Percentiles rank a stretch among this genome's conserved stretches.
These are phyloP conservation scores for Calameuta pallipes DNA, from an alignment of 2,888 invertebrate species.

Conservation along the genomic window DNA sequence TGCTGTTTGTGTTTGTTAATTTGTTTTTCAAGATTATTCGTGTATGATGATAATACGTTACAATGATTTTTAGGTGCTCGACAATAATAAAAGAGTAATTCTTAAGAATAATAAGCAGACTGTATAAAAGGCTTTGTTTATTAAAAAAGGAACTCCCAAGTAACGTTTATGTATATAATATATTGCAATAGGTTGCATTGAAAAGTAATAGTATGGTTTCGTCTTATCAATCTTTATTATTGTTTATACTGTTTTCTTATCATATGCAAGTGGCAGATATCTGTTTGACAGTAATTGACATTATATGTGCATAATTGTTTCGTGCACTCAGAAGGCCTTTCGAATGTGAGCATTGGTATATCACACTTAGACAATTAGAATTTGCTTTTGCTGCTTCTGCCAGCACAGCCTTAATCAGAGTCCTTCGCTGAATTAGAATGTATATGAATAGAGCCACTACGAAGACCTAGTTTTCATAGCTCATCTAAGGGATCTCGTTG, in stretches of 20 bases:
- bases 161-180: background rate
- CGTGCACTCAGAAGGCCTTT: constrained; percentile 60
- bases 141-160: background rate
- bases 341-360: constrained; percentile 61
- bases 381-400: constrained; percentile 40
- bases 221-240: background rate
- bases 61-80: background rate
- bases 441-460: background rate
- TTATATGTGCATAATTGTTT: constrained; percentile 54
- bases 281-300: constrained; percentile 40
- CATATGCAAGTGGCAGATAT: constrained; percentile 50
- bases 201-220: background rate
- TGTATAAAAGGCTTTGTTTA: background rate
- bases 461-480: background rate
- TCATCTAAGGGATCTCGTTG: background rate
- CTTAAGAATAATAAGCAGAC: background rate
- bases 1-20: background rate
- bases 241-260: background rate
- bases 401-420: constrained; percentile 21
- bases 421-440: background rate
- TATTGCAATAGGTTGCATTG: background rate
- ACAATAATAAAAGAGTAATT: background rate
- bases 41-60: background rate
- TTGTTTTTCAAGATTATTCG: background rate
- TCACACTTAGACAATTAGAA: constrained; percentile 53